phyloP scores from a whole-genome alignment of 2,888 invertebrate species.

The Scaptomyza tumidula region DNA sequence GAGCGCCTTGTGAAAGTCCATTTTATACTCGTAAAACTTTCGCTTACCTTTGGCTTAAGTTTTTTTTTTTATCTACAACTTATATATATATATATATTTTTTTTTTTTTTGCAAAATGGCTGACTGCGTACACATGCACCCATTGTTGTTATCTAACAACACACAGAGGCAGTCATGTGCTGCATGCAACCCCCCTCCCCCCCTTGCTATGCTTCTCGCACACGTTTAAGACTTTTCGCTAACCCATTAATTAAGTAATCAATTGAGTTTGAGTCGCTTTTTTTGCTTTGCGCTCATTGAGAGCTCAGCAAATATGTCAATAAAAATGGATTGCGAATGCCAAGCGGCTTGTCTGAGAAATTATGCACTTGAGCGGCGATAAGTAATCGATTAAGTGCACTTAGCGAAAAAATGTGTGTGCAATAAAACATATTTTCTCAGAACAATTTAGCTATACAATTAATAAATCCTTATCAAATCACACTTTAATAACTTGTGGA shows the following conservation, averaged over 20 bases:
- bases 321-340: conserved; percentile 32
- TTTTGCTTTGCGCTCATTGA: conserved; percentile 17
- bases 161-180: conserved; percentile 14
- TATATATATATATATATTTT: background rate
- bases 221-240: conserved; percentile 16
- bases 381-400: conserved; percentile 12
- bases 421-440: too few species aligned
- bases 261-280: background rate
- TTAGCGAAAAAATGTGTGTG: background rate
- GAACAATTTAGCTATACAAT: too few species aligned
- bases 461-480: too few species aligned
- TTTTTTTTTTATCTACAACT: conserved; percentile 7
- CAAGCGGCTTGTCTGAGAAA: conserved; percentile 14
- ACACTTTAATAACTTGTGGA: too few species aligned
- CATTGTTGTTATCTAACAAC: conserved; percentile 41
- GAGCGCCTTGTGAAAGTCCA: conserved; percentile 24
- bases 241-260: conserved; percentile 44
- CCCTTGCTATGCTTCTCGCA: background rate
- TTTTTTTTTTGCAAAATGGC: conserved; percentile 1
- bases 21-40: conserved; percentile 35
- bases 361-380: conserved; percentile 32
- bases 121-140: conserved; percentile 28
- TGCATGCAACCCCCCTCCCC: background rate
- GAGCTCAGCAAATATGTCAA: conserved; percentile 46
- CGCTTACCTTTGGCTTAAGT: conserved; percentile 33